Percentiles rank a stretch among this genome's conserved stretches.
Conservation (phyloP, 2,113 vertebrate genomes). For the Istiophorus platypterus region DNA sequence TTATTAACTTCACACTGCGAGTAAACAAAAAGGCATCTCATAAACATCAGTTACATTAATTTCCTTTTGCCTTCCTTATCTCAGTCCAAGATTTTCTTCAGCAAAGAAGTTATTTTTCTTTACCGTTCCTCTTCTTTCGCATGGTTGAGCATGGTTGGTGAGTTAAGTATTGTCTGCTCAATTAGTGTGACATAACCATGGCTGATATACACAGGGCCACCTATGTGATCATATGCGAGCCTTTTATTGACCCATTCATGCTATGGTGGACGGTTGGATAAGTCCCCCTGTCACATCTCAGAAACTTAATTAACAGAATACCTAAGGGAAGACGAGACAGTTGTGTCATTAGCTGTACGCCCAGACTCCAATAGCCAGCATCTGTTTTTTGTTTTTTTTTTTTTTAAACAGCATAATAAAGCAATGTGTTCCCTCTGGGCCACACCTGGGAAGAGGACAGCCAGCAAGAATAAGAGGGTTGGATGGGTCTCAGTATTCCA, state of each 20-base stretch:
- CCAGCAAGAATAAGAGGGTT: conserved; percentile 44
- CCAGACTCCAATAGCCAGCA: conserved; percentile 59
- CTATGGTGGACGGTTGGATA: conserved; percentile 41
- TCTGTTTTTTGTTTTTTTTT: too few species aligned
- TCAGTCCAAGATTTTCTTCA: neutral
- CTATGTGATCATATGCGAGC: conserved; percentile 1
- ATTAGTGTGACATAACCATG: conserved; percentile 11
- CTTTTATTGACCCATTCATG: conserved; percentile 34
- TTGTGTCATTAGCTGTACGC: conserved; percentile 71
- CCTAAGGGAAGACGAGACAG: conserved; percentile 73
- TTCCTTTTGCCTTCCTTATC: neutral
- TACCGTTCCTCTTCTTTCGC: neutral
- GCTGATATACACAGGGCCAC: conserved; percentile 17
- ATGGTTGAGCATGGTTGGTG: neutral
- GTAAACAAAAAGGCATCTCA: neutral
- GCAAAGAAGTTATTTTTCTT: neutral
- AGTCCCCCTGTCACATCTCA: conserved; percentile 57
- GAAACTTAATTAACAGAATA: conserved; percentile 80
- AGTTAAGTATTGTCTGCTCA: conserved; percentile 6
- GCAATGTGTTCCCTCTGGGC: conserved; percentile 47
- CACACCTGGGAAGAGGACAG: conserved; percentile 57
- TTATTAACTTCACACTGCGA: neutral
- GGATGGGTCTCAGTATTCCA: conserved; percentile 37
- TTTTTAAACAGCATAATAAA: conserved; percentile 72
- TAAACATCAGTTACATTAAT: conserved; percentile 4